Conservation (phyloP, 2,797 vertebrate genomes). For the Sciurus vulgaris region DNA sequence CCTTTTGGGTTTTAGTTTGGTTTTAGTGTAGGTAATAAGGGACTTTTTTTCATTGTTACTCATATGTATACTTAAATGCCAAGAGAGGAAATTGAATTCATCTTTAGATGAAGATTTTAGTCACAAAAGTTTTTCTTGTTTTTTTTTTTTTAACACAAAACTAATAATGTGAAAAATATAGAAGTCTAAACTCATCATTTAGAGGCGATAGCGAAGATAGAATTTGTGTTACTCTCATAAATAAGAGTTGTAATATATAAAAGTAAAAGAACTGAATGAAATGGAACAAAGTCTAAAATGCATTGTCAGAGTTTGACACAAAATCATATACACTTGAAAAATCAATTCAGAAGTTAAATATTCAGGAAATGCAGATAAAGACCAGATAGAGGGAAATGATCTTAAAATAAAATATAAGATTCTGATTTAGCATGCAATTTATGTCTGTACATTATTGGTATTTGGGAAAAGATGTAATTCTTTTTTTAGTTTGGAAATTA, state of each 20-base stretch:
- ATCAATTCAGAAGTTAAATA: background rate
- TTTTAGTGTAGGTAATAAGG: background rate
- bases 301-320: background rate
- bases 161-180: background rate
- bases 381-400: background rate
- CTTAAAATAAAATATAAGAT: background rate
- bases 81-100: background rate
- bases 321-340: constrained; percentile 20
- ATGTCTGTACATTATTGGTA: background rate
- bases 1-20: background rate
- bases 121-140: background rate
- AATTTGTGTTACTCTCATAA: constrained; percentile 3
- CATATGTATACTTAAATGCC: background rate
- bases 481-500: background rate
- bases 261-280: background rate
- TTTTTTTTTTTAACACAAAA: background rate
- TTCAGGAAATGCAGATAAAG: constrained; percentile 49
- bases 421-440: background rate
- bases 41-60: background rate
- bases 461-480: background rate
- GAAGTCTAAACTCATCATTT: background rate
- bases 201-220: background rate
- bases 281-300: background rate
- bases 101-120: background rate
- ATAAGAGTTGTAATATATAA: background rate